Evolutionary conservation across 30 jellyfish, hydroid and myxozoan genomes (phyloP).

Genomic region (Mastigias papua): DNA sequence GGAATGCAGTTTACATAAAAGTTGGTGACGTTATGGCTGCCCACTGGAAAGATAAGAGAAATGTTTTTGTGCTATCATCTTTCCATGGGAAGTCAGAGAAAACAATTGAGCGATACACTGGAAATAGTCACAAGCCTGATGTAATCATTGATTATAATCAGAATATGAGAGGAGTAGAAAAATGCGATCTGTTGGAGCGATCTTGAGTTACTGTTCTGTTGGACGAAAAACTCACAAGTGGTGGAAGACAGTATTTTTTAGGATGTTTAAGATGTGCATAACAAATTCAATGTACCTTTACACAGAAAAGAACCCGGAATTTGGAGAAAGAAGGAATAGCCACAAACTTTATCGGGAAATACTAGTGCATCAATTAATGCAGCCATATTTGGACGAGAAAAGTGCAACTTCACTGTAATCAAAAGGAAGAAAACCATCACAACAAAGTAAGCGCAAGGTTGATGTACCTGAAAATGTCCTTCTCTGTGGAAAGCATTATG

Average conservation of each 20-base stretch:
- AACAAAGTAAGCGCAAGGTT: not conserved
- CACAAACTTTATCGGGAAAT: not conserved
- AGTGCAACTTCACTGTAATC: not conserved
- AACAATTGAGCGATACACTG: not conserved
- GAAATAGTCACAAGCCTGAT: not conserved
- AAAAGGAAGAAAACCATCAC: not conserved
- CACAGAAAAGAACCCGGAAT: slow-evolving; percentile 12
- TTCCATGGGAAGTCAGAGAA: not conserved
- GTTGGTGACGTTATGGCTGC: slow-evolving; percentile 15
- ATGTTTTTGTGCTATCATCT: not conserved
- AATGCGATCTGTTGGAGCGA: slow-evolving; percentile 8
- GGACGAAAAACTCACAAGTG: slow-evolving; percentile 23
- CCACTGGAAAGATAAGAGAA: slow-evolving; percentile 30
- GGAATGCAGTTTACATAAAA: not conserved
- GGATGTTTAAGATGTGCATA: slow-evolving; percentile 50
- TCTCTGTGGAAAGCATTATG: slow-evolving; percentile 54
- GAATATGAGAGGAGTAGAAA: slow-evolving; percentile 5
- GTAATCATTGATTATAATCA: not conserved
- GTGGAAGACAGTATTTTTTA: slow-evolving; percentile 54
- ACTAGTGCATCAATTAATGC: not conserved
- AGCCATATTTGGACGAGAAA: not conserved
- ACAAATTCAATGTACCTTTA: slow-evolving; percentile 44
- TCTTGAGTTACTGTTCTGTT: not conserved
- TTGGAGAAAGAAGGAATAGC: not conserved
- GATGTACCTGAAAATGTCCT: slow-evolving; percentile 14